Evolutionary conservation across 2,888 invertebrate species (phyloP).

Genomic region (Agrenia bidenticulata): DNA sequence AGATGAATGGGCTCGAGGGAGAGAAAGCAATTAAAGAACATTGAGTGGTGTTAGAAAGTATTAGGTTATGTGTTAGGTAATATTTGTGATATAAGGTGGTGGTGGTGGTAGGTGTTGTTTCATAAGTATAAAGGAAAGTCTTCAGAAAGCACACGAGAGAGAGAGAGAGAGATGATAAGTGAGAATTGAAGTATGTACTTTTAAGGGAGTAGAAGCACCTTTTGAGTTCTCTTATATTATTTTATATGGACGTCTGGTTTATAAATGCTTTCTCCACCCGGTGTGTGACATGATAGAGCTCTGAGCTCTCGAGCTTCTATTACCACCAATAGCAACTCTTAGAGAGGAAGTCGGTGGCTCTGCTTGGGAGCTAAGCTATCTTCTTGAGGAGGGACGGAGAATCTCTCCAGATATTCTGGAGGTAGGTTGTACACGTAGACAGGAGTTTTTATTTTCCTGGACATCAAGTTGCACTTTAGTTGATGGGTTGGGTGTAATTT

Average conservation of each 20-base stretch:
- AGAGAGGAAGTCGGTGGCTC: too few species aligned
- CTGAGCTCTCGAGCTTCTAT: too few species aligned
- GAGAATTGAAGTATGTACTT: conserved; percentile 10
- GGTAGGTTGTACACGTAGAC: neutral
- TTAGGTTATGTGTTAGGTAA: too few species aligned
- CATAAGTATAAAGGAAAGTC: neutral
- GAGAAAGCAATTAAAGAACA: conserved; percentile 1
- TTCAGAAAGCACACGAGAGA: neutral
- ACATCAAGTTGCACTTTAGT: conserved; percentile 53
- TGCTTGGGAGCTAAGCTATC: too few species aligned
- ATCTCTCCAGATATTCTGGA: too few species aligned
- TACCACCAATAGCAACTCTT: too few species aligned
- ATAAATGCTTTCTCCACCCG: too few species aligned
- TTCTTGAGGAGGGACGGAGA: too few species aligned
- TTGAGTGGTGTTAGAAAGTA: neutral
- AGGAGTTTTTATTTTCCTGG: conserved; percentile 52
- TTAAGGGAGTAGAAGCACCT: neutral
- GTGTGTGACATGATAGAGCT: too few species aligned
- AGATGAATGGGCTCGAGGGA: neutral
- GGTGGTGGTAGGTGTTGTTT: too few species aligned
- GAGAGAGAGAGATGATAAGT: neutral
- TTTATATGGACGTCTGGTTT: too few species aligned
- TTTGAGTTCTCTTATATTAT: neutral
- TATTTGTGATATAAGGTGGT: neutral
- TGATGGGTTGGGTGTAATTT: conserved; percentile 53